Evolutionary conservation across 35 echinoderm and acorn worm genomes (phyloP), one percentile per base, ranked within the genome.

Genomic region (Lytechinus pictus): DNA sequence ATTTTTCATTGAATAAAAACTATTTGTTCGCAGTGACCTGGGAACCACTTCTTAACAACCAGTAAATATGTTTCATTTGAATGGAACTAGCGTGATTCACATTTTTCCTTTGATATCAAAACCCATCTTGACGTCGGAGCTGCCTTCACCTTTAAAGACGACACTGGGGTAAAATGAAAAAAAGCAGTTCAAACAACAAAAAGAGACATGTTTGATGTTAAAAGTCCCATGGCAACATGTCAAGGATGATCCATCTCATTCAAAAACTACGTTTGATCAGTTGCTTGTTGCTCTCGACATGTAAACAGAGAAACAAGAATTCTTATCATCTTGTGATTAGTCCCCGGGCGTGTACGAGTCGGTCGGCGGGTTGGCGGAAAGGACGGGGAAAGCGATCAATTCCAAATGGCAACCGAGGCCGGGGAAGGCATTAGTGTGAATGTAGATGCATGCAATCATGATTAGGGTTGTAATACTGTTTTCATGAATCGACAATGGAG

Each of bases 221-320:
- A 79, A 79, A 79, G 19, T 79, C 66, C 66, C 44, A 44, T n/a
- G 13, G 28, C 29, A 3, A 10, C 54, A 60, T 27, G 54, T 55
- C 29, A 52, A 52, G 21, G 54, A 14, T 79, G 66, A 79, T 79
- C 66, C n/a, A 79, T 79, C 66, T 24, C 19, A 24, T 24, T 24
- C 66, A 79, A 79, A 79, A 13, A 79, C 16, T 24, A 10, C 16
- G 66, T 79, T 79, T 79, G 66, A n/a, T 79, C 66, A 79, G 66
- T 24, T 79, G 66, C 6, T 24, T 79, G 66, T 14, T 79, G 16
- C 66, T 79, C 66, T 79, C 16, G 8, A 24, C 21, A n/a, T 79
- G 66, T 79, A 79, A 79, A 79, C 66, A 79, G 66, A 79, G 66
- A 79, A n/a, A 79, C 66, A 79, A 79, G 66, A 79, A 79, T 79